Evolutionary conservation across 2,113 vertebrate genomes (phyloP).

Genomic region (Cyprinodon variegatus): DNA sequence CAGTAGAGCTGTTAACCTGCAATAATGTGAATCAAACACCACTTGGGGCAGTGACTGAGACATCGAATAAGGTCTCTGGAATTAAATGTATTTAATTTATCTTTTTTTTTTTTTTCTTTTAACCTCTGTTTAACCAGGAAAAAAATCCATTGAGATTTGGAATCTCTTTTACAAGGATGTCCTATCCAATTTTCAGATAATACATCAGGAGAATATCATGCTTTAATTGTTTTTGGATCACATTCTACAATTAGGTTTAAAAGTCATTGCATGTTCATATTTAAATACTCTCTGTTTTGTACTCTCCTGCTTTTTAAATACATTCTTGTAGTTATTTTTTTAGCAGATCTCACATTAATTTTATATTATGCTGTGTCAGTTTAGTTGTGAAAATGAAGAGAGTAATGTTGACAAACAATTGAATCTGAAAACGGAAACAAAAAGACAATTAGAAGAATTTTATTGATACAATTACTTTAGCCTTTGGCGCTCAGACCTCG

Average conservation of each 20-base stretch:
- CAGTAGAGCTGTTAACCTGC: conserved; percentile 32
- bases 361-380: background rate
- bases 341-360: background rate
- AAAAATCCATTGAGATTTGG: too few species aligned
- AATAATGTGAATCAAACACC: conserved; percentile 32
- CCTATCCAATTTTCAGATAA: conserved; percentile 10
- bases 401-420: too few species aligned
- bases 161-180: too few species aligned
- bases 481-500: too few species aligned
- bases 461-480: too few species aligned
- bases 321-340: background rate
- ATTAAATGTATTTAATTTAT: background rate
- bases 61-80: conserved; percentile 4
- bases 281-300: conserved; percentile 14
- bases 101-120: too few species aligned
- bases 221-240: conserved; percentile 13
- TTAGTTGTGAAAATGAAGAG: too few species aligned
- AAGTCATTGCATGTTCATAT: conserved; percentile 82
- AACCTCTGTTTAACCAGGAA: too few species aligned
- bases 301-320: conserved; percentile 7
- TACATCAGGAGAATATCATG: conserved; percentile 8
- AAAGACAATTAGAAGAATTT: too few species aligned
- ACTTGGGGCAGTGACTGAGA: conserved; percentile 35
- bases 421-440: too few species aligned
- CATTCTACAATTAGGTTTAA: conserved; percentile 38